Conservation (phyloP, 2,113 vertebrate species). For the Psammodynastes pulverulentus region DNA sequence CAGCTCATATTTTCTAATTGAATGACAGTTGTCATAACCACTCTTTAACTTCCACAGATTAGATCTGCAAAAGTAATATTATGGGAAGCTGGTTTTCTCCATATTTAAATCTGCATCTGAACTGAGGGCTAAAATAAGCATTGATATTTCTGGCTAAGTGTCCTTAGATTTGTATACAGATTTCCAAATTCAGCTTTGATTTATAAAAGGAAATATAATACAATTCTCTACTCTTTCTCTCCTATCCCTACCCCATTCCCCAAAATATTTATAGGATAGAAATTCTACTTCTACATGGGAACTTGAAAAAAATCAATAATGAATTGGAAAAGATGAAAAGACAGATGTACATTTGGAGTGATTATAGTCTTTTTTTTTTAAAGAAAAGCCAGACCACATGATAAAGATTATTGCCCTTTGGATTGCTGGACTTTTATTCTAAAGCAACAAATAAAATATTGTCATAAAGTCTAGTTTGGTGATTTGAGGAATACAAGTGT, state of each 20-base stretch:
- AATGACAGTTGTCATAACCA: neutral
- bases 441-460: neutral
- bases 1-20: neutral
- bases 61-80: neutral
- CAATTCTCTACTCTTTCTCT: neutral
- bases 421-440: neutral
- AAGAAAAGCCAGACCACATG: neutral
- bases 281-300: constrained; percentile 86
- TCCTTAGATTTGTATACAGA: neutral
- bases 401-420: neutral
- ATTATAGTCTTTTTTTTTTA: neutral
- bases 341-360: neutral
- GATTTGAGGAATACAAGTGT: neutral
- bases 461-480: neutral
- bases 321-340: neutral
- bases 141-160: neutral
- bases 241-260: neutral
- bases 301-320: constrained; percentile 56
- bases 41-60: neutral
- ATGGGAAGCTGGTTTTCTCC: neutral
- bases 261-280: constrained; percentile 76
- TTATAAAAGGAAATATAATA: neutral
- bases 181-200: neutral
- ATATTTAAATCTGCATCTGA: neutral
- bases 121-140: neutral